Percentiles rank a stretch among this genome's conserved stretches.
Evolutionary conservation across 1,140 invertebrate genomes (phyloP).

Genomic region (Drosophila watanabei): DNA sequence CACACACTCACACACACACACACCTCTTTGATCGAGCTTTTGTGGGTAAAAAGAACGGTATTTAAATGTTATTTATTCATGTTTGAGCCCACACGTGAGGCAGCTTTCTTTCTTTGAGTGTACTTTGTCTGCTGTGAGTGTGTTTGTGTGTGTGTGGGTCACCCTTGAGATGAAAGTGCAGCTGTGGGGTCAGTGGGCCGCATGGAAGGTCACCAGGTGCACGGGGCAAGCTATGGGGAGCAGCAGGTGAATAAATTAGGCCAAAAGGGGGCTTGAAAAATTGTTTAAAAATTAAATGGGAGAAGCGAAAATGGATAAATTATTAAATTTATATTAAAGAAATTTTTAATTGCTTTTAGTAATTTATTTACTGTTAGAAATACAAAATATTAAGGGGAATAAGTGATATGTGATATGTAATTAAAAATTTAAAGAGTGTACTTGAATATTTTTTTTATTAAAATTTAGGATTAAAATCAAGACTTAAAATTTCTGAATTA

Average conservation of each 20-base stretch:
- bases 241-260: slow-evolving; percentile 24
- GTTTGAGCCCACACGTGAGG: slow-evolving; percentile 1
- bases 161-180: slow-evolving; percentile 44
- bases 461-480: too few species aligned
- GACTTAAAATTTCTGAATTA: too few species aligned
- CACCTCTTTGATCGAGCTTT: slow-evolving; percentile 4
- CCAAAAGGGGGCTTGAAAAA: background rate
- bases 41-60: background rate
- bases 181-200: slow-evolving; percentile 37
- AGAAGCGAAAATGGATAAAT: background rate
- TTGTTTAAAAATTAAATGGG: background rate
- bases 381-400: background rate
- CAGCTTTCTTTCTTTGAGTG: slow-evolving; percentile 20
- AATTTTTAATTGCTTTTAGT: background rate
- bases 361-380: background rate
- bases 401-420: too few species aligned
- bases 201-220: slow-evolving; percentile 29
- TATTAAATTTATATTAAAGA: background rate
- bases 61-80: slow-evolving; percentile 20
- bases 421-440: too few species aligned
- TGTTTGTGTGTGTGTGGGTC: slow-evolving; percentile 11
- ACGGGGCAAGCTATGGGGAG: slow-evolving; percentile 3
- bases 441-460: too few species aligned
- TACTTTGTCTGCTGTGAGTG: background rate
- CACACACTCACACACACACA: background rate